phyloP scores from a whole-genome alignment of 2,113 vertebrate species.

The Lophius piscatorius region DNA sequence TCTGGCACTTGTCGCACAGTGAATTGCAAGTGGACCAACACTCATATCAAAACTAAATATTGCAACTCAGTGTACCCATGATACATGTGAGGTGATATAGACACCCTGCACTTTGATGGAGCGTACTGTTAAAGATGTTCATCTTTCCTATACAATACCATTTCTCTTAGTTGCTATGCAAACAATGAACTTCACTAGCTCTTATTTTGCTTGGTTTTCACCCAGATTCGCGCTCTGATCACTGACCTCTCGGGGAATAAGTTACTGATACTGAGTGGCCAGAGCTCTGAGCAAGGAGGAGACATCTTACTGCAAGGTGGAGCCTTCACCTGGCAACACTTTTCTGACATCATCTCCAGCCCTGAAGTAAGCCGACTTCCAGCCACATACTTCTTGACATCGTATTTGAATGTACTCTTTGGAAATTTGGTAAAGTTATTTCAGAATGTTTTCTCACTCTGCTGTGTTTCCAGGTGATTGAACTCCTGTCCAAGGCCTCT shows the following conservation, averaged over 20 bases:
- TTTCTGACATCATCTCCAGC: conserved; percentile 85
- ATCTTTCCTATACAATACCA: not conserved
- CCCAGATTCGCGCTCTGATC: conserved; percentile 86
- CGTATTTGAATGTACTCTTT: not conserved
- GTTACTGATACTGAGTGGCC: conserved; percentile 90
- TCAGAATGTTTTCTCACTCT: conserved; percentile 7
- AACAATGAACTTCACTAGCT: not conserved
- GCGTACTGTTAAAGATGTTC: no score
- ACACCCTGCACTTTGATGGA: not conserved
- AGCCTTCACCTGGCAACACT: conserved; percentile 86
- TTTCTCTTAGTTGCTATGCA: not conserved
- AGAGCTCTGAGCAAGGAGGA: conserved; percentile 88
- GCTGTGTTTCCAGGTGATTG: conserved; percentile 82
- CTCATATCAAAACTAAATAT: not conserved
- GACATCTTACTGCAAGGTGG: conserved; percentile 89
- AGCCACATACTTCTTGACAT: not conserved
- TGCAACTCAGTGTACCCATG: not conserved
- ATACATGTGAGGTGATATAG: not conserved
- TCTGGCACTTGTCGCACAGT: no score
- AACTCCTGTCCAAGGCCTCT: conserved; percentile 83
- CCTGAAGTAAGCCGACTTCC: conserved; percentile 81
- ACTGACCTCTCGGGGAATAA: conserved; percentile 87
- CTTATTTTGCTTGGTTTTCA: not conserved
- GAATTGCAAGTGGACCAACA: not conserved
- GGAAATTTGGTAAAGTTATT: not conserved